These are phyloP conservation scores for Ephialtes manifestator DNA, from an alignment of 2,888 invertebrate genomes.

Conservation along the genomic window DNA sequence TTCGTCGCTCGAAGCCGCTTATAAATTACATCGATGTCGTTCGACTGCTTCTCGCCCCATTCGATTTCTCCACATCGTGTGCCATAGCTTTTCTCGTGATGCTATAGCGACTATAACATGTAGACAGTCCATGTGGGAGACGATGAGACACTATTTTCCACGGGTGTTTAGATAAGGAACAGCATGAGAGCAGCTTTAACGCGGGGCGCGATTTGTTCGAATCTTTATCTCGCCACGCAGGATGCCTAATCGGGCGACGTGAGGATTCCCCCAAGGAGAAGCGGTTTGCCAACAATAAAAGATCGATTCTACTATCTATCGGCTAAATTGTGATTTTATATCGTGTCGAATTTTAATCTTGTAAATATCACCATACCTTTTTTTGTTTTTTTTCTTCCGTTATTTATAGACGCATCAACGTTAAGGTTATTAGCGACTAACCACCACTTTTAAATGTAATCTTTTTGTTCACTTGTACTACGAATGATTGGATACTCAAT, in stretches of 20 bases:
- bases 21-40: slow-evolving; percentile 69
- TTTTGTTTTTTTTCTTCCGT: too few relatives aligned
- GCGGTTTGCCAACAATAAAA: slow-evolving; percentile 49
- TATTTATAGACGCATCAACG: too few relatives aligned
- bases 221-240: slow-evolving; percentile 57
- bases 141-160: slow-evolving; percentile 66
- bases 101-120: slow-evolving; percentile 18
- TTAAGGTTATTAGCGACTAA: too few relatives aligned
- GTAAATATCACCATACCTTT: too few relatives aligned
- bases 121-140: slow-evolving; percentile 47
- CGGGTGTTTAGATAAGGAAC: slow-evolving; percentile 74
- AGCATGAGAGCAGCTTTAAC: slow-evolving; percentile 57
- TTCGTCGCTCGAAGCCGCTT: slow-evolving; percentile 69
- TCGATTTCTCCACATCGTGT: slow-evolving; percentile 26
- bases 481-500: too few relatives aligned
- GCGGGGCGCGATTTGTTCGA: slow-evolving; percentile 66
- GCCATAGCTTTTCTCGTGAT: slow-evolving; percentile 18
- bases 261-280: slow-evolving; percentile 29
- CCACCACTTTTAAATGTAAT: too few relatives aligned
- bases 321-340: background rate
- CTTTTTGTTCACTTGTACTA: too few relatives aligned
- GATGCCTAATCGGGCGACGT: slow-evolving; percentile 53
- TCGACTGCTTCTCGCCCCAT: slow-evolving; percentile 49
- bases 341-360: background rate
- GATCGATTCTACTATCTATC: slow-evolving; percentile 57